Evolutionary conservation across 2,888 invertebrate genomes (phyloP).

Genomic region (Lasiommata megera): DNA sequence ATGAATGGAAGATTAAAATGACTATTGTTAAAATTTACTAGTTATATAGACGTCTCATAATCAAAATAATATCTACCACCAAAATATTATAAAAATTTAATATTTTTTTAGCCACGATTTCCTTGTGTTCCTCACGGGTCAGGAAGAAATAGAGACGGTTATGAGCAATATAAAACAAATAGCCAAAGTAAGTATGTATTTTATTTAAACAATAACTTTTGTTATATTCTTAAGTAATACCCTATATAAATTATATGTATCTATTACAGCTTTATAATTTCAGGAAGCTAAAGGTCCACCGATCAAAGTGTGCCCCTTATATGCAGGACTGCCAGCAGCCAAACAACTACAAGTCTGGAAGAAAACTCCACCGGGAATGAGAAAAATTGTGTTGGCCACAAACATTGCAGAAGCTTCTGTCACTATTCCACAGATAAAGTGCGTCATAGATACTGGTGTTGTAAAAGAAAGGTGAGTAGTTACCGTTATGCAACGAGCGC

Average conservation of each 20-base stretch:
- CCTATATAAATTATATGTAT: slow-evolving; percentile 29
- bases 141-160: slow-evolving; percentile 97
- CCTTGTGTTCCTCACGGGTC: slow-evolving; percentile 96
- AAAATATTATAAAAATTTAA: not conserved
- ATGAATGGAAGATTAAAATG: no score
- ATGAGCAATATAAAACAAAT: slow-evolving; percentile 87
- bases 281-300: slow-evolving; percentile 83
- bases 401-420: slow-evolving; percentile 99
- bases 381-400: slow-evolving; percentile 97
- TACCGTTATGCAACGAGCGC: no score
- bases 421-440: slow-evolving; percentile 95
- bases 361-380: slow-evolving; percentile 84
- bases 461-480: slow-evolving; percentile 91
- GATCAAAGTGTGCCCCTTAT: slow-evolving; percentile 91
- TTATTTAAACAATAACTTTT: not conserved
- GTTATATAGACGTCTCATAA: no score
- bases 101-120: slow-evolving; percentile 89
- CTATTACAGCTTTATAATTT: slow-evolving; percentile 43
- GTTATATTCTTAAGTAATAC: not conserved
- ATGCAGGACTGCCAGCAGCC: slow-evolving; percentile 92
- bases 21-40: no score
- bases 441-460: slow-evolving; percentile 95
- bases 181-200: slow-evolving; percentile 78
- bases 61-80: no score
- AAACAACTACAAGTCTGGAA: slow-evolving; percentile 95